Evolutionary conservation across 1,140 invertebrate species (phyloP), one percentile per base, ranked within the genome.

Genomic region (Apis mellifera): DNA sequence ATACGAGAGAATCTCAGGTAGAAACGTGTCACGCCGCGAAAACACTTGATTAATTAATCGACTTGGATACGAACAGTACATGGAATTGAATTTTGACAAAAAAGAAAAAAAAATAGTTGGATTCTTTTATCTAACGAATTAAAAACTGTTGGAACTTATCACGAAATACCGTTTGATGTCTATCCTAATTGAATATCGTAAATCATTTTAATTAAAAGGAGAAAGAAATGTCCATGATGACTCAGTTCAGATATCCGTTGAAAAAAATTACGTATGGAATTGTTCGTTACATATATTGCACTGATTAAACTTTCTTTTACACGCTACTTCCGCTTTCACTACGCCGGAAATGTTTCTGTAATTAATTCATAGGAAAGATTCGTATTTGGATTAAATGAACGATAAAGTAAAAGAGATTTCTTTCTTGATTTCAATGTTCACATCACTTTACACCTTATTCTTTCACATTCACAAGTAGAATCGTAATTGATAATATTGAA

Each of bases 291-390:
- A 23, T 59, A 75, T 50, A 21, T 75, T 71, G 57, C 52, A 68
- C 69, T 55, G 68, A 82, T 76, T 74, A 71, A 76, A 60, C 84
- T 86, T 86, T 86, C 85, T 86, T 87, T 82, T 88, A 82, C 86
- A 76, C 68, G 83, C 78, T n/a, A 68, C 79, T 88, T 88, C 86
- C 86, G 86, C 86, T 88, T 88, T 88, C 86, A 84, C 86, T 83
- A 60, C 64, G 48, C 66, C 85, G 86, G 81, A 87, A 87, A 57
- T 73, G 78, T 81, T 76, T 86, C 59, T 75, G 77, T 88, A 88
- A 88, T 88, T 88, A 88, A 87, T 87, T 78, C 74, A 69, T 50
- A 57, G 70, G 62, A 59, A 75, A 84, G 85, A 88, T 88, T 52
- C 23, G 55, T 83, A 87, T 86, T 80, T 77, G 26, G 50, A 60